These are phyloP conservation scores for Stenodera caucasica DNA, from an alignment of 2,888 invertebrate species.

Conservation along the genomic window DNA sequence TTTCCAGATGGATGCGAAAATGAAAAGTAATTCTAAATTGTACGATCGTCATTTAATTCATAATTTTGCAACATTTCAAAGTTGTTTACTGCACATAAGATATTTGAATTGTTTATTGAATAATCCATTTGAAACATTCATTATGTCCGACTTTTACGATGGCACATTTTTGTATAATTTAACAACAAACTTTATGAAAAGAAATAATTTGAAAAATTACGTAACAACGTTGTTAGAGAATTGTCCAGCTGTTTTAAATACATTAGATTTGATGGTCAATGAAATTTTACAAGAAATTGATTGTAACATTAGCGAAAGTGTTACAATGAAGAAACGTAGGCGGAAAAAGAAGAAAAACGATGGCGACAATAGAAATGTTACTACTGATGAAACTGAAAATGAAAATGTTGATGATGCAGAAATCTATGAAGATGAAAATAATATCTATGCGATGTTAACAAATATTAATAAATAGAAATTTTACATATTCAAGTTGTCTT, in stretches of 20 bases:
- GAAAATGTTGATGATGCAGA: conserved; percentile 31
- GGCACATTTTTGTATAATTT: conserved; percentile 79
- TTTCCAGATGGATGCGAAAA: conserved; percentile 62
- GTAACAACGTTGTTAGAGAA: conserved; percentile 33
- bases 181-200: conserved; percentile 61
- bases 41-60: conserved; percentile 64
- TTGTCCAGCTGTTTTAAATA: conserved; percentile 26
- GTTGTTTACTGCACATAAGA: conserved; percentile 62
- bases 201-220: conserved; percentile 38
- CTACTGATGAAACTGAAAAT: conserved; percentile 9
- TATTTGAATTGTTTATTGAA: conserved; percentile 68
- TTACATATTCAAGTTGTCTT: background rate
- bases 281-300: background rate
- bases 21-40: conserved; percentile 59
- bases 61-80: conserved; percentile 68
- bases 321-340: conserved; percentile 1
- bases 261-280: conserved; percentile 15
- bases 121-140: conserved; percentile 61
- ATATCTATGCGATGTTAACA: conserved; percentile 43
- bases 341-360: conserved; percentile 6
- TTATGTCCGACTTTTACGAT: conserved; percentile 68
- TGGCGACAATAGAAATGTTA: background rate
- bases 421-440: conserved; percentile 41
- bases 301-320: background rate
- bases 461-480: conserved; percentile 24